Conservation (phyloP, 2,888 invertebrate genomes). For the Orthosia gothica region DNA sequence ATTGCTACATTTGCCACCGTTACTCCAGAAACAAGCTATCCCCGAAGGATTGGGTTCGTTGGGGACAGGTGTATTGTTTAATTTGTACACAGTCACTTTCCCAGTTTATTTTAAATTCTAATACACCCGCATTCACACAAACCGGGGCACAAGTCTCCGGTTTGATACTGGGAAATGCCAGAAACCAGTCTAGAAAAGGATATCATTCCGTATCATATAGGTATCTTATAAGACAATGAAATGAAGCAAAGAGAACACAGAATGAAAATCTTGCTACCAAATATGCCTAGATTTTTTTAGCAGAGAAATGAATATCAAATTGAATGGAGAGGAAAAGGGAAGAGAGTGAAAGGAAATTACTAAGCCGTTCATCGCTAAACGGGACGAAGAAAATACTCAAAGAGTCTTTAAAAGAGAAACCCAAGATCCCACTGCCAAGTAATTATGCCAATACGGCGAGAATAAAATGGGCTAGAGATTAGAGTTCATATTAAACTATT, state of each 20-base stretch:
- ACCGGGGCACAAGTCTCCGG: neutral
- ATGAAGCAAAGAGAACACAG: neutral
- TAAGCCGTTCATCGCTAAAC: neutral
- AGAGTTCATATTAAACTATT: slow-evolving; percentile 4
- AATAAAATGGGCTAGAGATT: neutral
- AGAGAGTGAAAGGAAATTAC: neutral
- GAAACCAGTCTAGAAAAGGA: neutral
- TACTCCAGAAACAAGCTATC: neutral
- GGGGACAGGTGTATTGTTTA: neutral
- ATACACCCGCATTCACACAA: too few relatives aligned
- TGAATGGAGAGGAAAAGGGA: neutral
- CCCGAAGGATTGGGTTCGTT: neutral
- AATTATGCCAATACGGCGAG: slow-evolving; percentile 22
- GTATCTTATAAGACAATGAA: neutral
- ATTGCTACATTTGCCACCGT: slow-evolving; percentile 1
- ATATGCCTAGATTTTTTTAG: neutral
- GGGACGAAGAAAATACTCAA: slow-evolving; percentile 14
- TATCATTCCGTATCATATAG: neutral
- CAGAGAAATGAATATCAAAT: neutral
- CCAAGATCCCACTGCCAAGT: slow-evolving; percentile 1
- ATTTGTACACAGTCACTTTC: neutral
- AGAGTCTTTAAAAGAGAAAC: slow-evolving; percentile 17
- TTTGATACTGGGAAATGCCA: neutral
- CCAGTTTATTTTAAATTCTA: slow-evolving; percentile 6
- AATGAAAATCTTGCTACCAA: neutral